A percentile compares a stretch with the other conserved stretches of the same genome.
phyloP scores from a whole-genome alignment of 2,797 vertebrate species.

The Philypnodon macrostomus region DNA sequence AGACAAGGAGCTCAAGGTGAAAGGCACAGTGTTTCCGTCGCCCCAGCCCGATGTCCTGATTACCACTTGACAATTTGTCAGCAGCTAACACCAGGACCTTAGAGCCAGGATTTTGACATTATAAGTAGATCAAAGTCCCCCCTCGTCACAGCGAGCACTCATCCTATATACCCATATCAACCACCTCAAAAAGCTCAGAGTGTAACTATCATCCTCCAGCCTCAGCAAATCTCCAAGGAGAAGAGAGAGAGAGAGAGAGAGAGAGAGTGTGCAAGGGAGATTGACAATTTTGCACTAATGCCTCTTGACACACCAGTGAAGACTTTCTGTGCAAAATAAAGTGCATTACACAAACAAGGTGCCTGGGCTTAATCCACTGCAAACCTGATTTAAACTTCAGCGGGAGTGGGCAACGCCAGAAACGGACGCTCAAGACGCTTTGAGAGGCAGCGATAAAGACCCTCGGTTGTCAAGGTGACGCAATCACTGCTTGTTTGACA shows the following conservation, averaged over 20 bases:
- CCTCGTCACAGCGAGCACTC: slow-evolving; percentile 23
- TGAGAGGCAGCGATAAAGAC: slow-evolving; percentile 38
- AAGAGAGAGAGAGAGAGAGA: neutral
- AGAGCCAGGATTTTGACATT: slow-evolving; percentile 36
- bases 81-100: slow-evolving; percentile 19
- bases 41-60: slow-evolving; percentile 25
- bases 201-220: slow-evolving; percentile 25
- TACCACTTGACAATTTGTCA: slow-evolving; percentile 39
- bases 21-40: slow-evolving; percentile 18
- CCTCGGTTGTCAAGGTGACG: slow-evolving; percentile 28
- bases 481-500: slow-evolving; percentile 20
- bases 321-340: slow-evolving; percentile 57
- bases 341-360: slow-evolving; percentile 62
- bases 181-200: slow-evolving; percentile 24
- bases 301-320: slow-evolving; percentile 57
- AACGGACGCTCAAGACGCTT: slow-evolving; percentile 11
- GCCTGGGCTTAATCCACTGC: slow-evolving; percentile 60
- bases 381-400: slow-evolving; percentile 51
- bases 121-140: slow-evolving; percentile 41
- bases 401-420: slow-evolving; percentile 30
- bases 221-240: slow-evolving; percentile 27
- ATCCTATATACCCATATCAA: slow-evolving; percentile 39
- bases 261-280: slow-evolving; percentile 19
- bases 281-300: slow-evolving; percentile 59
- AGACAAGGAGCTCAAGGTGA: slow-evolving; percentile 13